Base-by-base conservation (phyloP, 2,113 vertebrate species). In the Hemicordylus capensis region DNA sequence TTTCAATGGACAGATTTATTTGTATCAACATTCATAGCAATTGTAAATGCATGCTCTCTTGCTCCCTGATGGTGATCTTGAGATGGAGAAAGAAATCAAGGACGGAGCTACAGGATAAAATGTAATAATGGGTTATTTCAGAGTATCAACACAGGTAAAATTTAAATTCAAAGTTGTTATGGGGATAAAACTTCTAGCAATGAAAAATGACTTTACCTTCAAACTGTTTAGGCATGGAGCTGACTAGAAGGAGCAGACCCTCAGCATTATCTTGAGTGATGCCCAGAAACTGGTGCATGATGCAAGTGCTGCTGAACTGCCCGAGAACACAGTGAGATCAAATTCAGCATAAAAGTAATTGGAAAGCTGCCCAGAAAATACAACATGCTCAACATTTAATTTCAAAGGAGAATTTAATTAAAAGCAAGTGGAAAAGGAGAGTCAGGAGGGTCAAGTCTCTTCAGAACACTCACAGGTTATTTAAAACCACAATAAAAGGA, bases 401-500 rank as follows among this genome's bases (percentile, higher is more conserved):
- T 61, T 61, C n/a, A 63, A 26, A 83, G 74, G n/a, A 46, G 58
- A n/a, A 83, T 48, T 48, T 51, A 75, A 75, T 28, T 83, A 74
- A 74, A 83, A 82, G 54, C 6, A 73, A 81, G 37, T 72, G 70
- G 80, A 81, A 83, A 63, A 56, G 56, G 70, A 37, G 19, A 46
- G 72, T 34, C 67, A 82, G 37, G 54, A 74, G 42, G 20, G 28
- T 51, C 56, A 74, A 34, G 39, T 17, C 42, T 83, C 28, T 63
- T 61, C 56, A 37, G 42, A 31, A 63, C 58, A 61, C 42, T 24
- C 26, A 19, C 42, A 74, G 39, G 56, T 74, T 83, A 48, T 74
- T 83, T 73, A 24, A 73, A 83, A 15, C 17, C 31, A 73, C 28
- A 82, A 73, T 61, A 46, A 61, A 28, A 74, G 34, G 44, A 64